Percentiles rank a stretch among this genome's conserved stretches.
phyloP scores from a whole-genome alignment of 2,797 vertebrate species.

The Tenualosa thibaudeaui region DNA sequence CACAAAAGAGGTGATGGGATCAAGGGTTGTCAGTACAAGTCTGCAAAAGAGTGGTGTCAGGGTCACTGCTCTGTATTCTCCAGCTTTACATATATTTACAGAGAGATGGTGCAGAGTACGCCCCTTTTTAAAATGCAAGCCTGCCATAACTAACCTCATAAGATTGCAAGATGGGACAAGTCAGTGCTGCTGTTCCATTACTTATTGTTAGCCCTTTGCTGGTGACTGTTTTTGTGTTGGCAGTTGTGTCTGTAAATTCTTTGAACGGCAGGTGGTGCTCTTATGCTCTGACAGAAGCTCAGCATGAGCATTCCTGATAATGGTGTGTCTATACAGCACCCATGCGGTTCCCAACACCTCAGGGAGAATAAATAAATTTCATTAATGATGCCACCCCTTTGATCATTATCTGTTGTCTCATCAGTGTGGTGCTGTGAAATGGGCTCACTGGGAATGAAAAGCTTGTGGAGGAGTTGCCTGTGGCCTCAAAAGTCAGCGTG shows the following conservation, averaged over 20 bases:
- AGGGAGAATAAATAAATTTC: constrained; percentile 61
- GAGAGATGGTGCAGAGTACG: too few species aligned
- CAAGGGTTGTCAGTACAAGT: too few species aligned
- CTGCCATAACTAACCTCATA: background rate
- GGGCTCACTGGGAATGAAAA: constrained; percentile 28
- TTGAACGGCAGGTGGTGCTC: constrained; percentile 65
- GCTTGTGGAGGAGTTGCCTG: background rate
- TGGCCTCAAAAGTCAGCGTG: too few species aligned
- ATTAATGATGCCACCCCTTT: constrained; percentile 44
- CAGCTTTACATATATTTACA: too few species aligned
- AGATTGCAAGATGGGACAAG: background rate
- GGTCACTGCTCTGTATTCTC: too few species aligned
- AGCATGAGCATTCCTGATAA: constrained; percentile 19
- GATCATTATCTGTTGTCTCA: constrained; percentile 35
- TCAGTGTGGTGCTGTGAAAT: constrained; percentile 44
- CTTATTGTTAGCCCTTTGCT: background rate
- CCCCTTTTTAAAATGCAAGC: too few species aligned
- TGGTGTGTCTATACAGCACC: constrained; percentile 22
- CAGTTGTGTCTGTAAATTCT: background rate
- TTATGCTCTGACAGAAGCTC: constrained; percentile 32
- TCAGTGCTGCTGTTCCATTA: background rate
- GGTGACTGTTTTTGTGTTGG: background rate
- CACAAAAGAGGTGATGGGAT: too few species aligned
- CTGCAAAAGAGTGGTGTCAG: too few species aligned
- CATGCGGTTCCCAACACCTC: constrained; percentile 47